These are phyloP conservation scores for Catocala fraxini DNA, from an alignment of 2,888 invertebrate genomes.

Conservation along the genomic window DNA sequence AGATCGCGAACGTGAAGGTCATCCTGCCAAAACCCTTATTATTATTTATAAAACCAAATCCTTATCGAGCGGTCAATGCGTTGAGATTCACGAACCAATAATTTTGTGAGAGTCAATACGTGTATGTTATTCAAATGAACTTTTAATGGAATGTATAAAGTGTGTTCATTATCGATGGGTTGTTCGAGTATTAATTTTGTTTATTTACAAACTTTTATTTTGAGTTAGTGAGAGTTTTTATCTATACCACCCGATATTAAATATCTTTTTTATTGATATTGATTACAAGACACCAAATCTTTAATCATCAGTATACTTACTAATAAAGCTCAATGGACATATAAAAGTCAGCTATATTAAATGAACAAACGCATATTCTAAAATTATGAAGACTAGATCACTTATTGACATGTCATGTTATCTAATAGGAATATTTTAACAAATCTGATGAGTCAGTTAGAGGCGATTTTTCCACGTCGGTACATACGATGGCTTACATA, in stretches of 20 bases:
- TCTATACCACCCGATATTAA: background rate
- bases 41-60: constrained; percentile 20
- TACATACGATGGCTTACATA: constrained; percentile 31
- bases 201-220: background rate
- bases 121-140: constrained; percentile 14
- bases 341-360: too few species aligned
- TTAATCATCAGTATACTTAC: too few species aligned
- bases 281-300: background rate
- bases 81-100: constrained; percentile 30
- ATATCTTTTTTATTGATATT: background rate
- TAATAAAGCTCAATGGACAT: too few species aligned
- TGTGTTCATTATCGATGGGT: constrained; percentile 13
- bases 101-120: constrained; percentile 20
- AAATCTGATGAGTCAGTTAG: constrained; percentile 37
- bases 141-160: constrained; percentile 18
- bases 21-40: constrained; percentile 11
- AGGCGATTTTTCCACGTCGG: constrained; percentile 30
- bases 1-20: constrained; percentile 36
- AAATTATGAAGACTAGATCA: too few species aligned
- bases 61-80: constrained; percentile 15
- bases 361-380: too few species aligned
- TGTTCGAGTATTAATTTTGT: constrained; percentile 23
- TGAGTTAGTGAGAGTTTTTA: background rate
- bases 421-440: constrained; percentile 1
- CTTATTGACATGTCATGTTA: background rate